phyloP scores from a whole-genome alignment of 2,888 invertebrate species.

The Eremobia ochroleuca region DNA sequence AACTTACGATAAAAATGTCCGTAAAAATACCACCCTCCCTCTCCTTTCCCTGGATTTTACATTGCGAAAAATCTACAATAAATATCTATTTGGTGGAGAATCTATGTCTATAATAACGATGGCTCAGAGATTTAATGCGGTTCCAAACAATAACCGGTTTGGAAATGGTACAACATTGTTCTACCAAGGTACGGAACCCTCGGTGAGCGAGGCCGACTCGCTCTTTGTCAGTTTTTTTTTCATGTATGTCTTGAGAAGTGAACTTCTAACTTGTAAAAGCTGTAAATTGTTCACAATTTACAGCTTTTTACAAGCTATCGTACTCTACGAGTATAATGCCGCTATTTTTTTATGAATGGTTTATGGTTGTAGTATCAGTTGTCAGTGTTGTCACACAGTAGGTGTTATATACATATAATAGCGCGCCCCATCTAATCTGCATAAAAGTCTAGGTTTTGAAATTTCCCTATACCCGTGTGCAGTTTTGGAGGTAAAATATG shows the following conservation, averaged over 20 bases:
- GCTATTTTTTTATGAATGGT: not conserved
- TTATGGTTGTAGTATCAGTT: no score
- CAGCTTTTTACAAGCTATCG: not conserved
- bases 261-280: no score
- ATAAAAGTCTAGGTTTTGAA: not conserved
- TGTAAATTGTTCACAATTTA: no score
- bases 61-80: not conserved
- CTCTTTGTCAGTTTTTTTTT: not conserved
- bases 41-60: not conserved
- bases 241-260: no score
- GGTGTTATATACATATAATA: no score
- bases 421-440: not conserved
- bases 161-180: not conserved
- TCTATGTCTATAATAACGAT: not conserved
- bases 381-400: no score
- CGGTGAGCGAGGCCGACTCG: not conserved
- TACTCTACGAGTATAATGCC: not conserved
- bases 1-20: not conserved
- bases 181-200: not conserved
- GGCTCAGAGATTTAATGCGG: not conserved
- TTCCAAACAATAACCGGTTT: not conserved
- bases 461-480: not conserved
- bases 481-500: not conserved
- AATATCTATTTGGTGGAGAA: not conserved
- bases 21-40: not conserved